Evolutionary conservation across 2,113 vertebrate species (phyloP).

Genomic region (Callochromis pleurospilus): DNA sequence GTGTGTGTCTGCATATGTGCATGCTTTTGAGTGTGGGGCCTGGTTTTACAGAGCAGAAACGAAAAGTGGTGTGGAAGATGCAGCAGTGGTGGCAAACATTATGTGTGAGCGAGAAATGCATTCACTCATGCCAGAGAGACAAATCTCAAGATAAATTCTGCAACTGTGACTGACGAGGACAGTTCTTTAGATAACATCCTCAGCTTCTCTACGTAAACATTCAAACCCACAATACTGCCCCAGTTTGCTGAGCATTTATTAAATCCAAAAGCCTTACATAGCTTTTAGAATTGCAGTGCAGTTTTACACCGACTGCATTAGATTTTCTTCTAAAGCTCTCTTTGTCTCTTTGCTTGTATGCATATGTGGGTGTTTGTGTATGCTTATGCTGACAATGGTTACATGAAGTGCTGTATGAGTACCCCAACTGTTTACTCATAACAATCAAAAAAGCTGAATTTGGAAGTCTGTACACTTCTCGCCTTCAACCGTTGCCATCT

Average conservation of each 20-base stretch:
- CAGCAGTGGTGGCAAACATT: background rate
- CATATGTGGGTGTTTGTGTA: background rate
- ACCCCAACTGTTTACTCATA: background rate
- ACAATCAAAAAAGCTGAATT: background rate
- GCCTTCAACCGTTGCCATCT: background rate
- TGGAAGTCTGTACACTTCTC: background rate
- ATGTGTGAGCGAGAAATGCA: background rate
- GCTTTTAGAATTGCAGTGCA: background rate
- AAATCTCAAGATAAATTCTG: background rate
- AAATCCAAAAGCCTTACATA: background rate
- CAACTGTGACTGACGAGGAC: background rate
- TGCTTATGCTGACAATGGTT: background rate
- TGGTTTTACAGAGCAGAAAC: background rate
- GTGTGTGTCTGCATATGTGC: background rate
- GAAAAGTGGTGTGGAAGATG: background rate
- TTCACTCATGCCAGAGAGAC: background rate
- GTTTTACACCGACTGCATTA: background rate
- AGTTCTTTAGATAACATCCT: background rate
- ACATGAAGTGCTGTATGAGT: background rate
- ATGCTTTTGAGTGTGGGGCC: background rate
- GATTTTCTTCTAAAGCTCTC: background rate
- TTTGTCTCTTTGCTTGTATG: background rate
- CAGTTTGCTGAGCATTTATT: background rate
- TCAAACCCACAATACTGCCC: background rate
- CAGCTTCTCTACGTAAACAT: background rate